phyloP scores from a whole-genome alignment of 2,113 vertebrate genomes.

The Coreoperca whiteheadi region DNA sequence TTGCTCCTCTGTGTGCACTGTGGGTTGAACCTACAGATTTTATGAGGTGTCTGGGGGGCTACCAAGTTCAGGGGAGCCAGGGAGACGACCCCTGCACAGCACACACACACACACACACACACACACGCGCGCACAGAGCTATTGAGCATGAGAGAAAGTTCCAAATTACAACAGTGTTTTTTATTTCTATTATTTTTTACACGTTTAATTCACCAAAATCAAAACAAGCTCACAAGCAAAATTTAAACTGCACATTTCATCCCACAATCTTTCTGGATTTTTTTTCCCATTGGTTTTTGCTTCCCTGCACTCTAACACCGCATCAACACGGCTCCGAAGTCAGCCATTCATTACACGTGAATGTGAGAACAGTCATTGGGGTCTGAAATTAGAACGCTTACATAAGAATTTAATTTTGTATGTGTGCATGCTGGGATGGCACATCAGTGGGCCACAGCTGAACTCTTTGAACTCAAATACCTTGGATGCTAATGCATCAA shows the following conservation, averaged over 20 bases:
- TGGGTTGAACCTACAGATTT: constrained; percentile 44
- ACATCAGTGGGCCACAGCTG: constrained; percentile 9
- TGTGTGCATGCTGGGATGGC: constrained; percentile 18
- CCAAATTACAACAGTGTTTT: neutral
- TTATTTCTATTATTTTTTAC: neutral
- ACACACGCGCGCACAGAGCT: constrained; percentile 27
- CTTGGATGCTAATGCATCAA: neutral
- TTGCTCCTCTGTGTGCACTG: constrained; percentile 42
- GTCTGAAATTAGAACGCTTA: constrained; percentile 50
- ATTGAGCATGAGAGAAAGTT: neutral
- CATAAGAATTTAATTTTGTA: constrained; percentile 24
- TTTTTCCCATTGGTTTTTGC: neutral
- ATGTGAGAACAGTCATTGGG: constrained; percentile 29
- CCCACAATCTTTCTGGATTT: neutral
- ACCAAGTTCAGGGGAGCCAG: constrained; percentile 70
- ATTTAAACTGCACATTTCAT: neutral
- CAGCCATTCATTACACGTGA: constrained; percentile 21
- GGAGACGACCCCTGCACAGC: neutral
- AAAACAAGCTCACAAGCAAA: neutral
- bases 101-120: neutral
- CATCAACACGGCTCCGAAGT: neutral
- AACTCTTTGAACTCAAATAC: neutral
- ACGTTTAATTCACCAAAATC: neutral
- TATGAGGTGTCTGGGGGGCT: constrained; percentile 47
- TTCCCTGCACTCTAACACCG: neutral